Percentiles rank a stretch among this genome's conserved stretches.
These are phyloP conservation scores for Mirounga angustirostris DNA, from an alignment of 2,113 vertebrate species.

Conservation along the genomic window DNA sequence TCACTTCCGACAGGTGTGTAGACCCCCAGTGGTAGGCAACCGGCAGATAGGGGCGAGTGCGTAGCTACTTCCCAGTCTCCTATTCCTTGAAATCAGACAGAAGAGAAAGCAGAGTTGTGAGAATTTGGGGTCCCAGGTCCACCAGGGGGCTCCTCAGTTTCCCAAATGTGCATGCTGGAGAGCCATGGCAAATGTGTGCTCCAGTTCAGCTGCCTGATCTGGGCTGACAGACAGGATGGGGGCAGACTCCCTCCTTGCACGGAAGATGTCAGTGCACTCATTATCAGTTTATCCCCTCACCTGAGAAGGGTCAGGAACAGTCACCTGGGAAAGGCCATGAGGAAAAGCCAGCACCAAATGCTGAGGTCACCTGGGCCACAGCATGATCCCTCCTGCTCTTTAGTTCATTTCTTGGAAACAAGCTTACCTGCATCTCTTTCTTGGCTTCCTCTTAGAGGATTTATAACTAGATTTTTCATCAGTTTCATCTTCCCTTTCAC, in stretches of 20 bases:
- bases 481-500: slow-evolving; percentile 60
- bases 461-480: slow-evolving; percentile 64
- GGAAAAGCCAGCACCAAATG: neutral
- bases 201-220: neutral
- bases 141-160: neutral
- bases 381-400: neutral
- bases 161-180: neutral
- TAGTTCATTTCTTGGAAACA: slow-evolving; percentile 63
- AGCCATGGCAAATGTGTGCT: neutral
- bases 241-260: neutral
- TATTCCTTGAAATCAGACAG: neutral
- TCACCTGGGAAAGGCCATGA: neutral
- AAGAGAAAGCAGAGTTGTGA: neutral
- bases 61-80: neutral
- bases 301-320: neutral
- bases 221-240: neutral
- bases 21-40: neutral
- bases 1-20: neutral
- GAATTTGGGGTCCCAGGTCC: neutral
- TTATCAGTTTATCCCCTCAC: neutral
- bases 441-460: slow-evolving; percentile 55
- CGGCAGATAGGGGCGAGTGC: neutral
- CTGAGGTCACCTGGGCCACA: neutral
- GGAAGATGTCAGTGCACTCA: neutral
- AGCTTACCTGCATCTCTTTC: slow-evolving; percentile 63